A percentile compares a stretch with the other conserved stretches of the same genome.
Conservation (phyloP, 1,140 invertebrate genomes). For the Coptotermes formosanus region DNA sequence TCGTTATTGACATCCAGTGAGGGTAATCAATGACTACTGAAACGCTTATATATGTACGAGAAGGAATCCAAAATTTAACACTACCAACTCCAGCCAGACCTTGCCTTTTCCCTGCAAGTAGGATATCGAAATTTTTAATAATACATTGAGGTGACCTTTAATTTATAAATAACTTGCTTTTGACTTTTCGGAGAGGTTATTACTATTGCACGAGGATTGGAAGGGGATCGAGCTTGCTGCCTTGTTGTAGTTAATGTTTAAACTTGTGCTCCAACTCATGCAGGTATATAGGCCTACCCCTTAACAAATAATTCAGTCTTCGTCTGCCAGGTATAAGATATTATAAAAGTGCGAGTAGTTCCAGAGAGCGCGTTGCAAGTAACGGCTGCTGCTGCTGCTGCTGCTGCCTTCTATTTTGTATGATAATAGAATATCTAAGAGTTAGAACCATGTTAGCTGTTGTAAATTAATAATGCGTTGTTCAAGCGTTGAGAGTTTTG, state of each 20-base stretch:
- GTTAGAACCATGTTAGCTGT: conserved; percentile 31
- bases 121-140: conserved; percentile 33
- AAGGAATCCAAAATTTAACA: conserved; percentile 17
- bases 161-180: conserved; percentile 35
- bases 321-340: conserved; percentile 35
- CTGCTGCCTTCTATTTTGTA: conserved; percentile 32
- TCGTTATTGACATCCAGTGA: conserved; percentile 15
- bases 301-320: conserved; percentile 32
- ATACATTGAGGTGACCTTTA: conserved; percentile 35
- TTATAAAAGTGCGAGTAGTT: conserved; percentile 32
- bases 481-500: conserved; percentile 28
- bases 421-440: conserved; percentile 36
- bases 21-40: conserved; percentile 13
- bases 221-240: conserved; percentile 30
- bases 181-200: conserved; percentile 35
- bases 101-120: conserved; percentile 17
- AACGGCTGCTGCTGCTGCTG: not conserved
- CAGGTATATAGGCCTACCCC: conserved; percentile 31
- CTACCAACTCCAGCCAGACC: conserved; percentile 12
- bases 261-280: conserved; percentile 32
- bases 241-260: conserved; percentile 35
- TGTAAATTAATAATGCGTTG: conserved; percentile 32
- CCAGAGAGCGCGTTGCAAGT: conserved; percentile 13
- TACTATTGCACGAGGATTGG: conserved; percentile 34
- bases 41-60: conserved; percentile 18